A percentile compares a stretch with the other conserved stretches of the same genome.
Conservation (phyloP, 2,888 invertebrate species). For the Drosophila gaucha region DNA sequence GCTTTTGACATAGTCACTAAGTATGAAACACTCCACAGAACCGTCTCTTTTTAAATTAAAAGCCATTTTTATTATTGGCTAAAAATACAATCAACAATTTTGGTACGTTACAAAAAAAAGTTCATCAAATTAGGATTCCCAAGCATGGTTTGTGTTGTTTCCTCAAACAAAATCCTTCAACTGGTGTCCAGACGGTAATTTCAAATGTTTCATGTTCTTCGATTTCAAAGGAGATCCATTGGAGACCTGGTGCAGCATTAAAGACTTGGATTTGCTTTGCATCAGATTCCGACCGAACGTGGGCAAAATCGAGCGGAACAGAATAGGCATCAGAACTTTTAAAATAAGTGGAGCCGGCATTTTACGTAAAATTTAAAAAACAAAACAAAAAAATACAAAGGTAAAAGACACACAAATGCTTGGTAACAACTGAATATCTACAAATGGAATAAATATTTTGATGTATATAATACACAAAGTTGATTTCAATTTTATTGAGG, state of each 20-base stretch:
- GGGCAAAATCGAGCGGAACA: conserved; percentile 1
- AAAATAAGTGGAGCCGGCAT: neutral
- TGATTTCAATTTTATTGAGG: neutral
- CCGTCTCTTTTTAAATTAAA: neutral
- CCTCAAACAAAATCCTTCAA: neutral
- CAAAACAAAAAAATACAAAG: neutral
- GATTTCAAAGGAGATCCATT: neutral
- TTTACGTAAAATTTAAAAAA: conserved; percentile 1
- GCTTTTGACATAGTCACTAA: neutral
- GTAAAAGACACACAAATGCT: neutral
- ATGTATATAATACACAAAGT: neutral
- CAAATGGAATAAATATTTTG: neutral
- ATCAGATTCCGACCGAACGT: conserved; percentile 7
- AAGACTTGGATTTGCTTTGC: conserved; percentile 1
- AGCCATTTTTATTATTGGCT: neutral
- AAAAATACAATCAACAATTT: neutral
- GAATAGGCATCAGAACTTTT: conserved; percentile 3
- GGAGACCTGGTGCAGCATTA: conserved; percentile 1
- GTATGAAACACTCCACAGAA: neutral
- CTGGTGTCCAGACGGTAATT: neutral
- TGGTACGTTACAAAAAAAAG: neutral
- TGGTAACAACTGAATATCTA: neutral
- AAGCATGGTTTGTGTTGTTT: neutral
- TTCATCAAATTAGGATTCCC: neutral
- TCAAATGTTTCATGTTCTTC: neutral